Percentiles rank a stretch among this genome's conserved stretches.
Conservation (phyloP, 2,797 vertebrate genomes). For the Tamandua tetradactyla region DNA sequence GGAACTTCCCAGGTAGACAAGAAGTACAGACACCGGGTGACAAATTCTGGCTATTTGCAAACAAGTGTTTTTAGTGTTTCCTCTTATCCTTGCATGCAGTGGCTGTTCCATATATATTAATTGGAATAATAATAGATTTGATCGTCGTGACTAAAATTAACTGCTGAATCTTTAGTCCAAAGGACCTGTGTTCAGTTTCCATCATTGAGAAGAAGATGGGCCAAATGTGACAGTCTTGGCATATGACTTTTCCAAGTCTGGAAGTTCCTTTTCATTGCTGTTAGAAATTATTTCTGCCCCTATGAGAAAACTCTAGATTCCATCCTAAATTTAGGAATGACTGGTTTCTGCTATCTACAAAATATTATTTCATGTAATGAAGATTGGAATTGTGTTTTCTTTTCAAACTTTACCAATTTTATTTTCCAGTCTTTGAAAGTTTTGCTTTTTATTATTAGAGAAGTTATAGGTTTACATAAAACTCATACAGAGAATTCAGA, state of each 20-base stretch:
- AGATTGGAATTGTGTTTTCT: background rate
- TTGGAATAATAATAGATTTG: conserved; percentile 19
- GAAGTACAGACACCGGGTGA: background rate
- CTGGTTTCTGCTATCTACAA: background rate
- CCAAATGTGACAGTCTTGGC: background rate
- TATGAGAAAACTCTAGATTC: background rate
- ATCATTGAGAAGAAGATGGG: conserved; percentile 6
- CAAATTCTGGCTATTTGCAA: background rate
- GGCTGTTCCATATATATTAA: conserved; percentile 8
- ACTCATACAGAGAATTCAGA: too few relatives aligned
- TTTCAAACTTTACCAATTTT: background rate
- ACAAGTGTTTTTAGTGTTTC: background rate
- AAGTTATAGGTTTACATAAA: too few relatives aligned
- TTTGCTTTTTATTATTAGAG: background rate
- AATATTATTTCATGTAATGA: background rate
- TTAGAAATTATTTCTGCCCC: background rate
- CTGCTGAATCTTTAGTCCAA: conserved; percentile 10
- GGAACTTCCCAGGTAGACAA: background rate
- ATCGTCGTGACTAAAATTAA: conserved; percentile 51
- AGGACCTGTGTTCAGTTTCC: background rate
- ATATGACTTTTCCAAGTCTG: conserved; percentile 36
- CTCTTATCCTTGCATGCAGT: background rate
- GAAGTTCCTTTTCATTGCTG: background rate
- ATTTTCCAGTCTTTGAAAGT: conserved; percentile 9
- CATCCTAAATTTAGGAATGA: background rate